Evolutionary conservation across 2,797 vertebrate genomes (phyloP).

Genomic region (Uromys caudimaculatus): DNA sequence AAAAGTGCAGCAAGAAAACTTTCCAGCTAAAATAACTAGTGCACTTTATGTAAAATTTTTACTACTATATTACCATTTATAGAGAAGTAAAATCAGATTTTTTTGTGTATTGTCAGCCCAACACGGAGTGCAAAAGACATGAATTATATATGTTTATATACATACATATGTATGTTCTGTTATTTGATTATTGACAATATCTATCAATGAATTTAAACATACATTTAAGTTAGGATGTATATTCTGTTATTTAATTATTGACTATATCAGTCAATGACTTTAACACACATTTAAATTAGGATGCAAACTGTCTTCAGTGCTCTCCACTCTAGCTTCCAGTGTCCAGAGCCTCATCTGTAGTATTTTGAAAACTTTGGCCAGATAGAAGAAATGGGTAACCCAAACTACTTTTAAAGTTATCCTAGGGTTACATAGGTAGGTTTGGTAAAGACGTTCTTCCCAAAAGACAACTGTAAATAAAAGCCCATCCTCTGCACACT

Average conservation of each 20-base stretch:
- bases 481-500: background rate
- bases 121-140: constrained; percentile 15
- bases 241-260: constrained; percentile 26
- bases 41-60: background rate
- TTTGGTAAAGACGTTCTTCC: background rate
- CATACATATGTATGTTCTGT: background rate
- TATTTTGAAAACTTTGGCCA: background rate
- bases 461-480: background rate
- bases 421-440: background rate
- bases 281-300: background rate
- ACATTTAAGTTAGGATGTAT: no score
- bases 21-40: background rate
- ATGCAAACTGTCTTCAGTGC: background rate
- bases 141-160: background rate
- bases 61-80: background rate
- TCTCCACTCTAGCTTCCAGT: background rate
- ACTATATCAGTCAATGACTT: background rate
- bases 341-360: background rate
- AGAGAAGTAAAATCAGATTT: background rate
- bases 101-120: background rate
- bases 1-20: background rate
- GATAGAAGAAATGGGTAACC: constrained; percentile 12
- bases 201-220: no score
- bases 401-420: background rate
- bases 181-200: background rate